phyloP scores from a whole-genome alignment of 2,113 vertebrate genomes.

The Spea bombifrons region DNA sequence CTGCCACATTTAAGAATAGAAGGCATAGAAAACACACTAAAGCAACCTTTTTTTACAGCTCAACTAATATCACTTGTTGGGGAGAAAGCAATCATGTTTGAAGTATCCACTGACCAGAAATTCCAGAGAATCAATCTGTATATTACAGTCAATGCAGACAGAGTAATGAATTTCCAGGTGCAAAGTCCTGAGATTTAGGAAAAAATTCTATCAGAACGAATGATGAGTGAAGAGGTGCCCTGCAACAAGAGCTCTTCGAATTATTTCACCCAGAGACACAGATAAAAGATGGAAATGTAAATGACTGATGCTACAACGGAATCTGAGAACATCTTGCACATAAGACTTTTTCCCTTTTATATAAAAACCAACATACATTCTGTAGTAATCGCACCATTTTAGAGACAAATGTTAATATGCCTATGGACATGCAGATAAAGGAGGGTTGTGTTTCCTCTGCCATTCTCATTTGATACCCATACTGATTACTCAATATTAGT shows the following conservation, averaged over 20 bases:
- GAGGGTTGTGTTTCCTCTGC: too few species aligned
- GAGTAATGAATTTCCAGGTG: conserved; percentile 25
- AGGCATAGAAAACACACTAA: too few species aligned
- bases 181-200: conserved; percentile 20
- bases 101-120: conserved; percentile 28
- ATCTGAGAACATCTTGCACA: too few species aligned
- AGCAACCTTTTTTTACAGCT: not conserved
- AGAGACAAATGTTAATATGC: too few species aligned
- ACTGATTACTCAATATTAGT: too few species aligned
- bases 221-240: not conserved
- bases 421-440: too few species aligned
- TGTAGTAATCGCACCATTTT: too few species aligned
- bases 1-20: too few species aligned
- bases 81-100: conserved; percentile 1
- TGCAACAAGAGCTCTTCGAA: conserved; percentile 28
- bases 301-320: not conserved
- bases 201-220: conserved; percentile 17
- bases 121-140: conserved; percentile 30
- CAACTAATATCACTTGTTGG: not conserved
- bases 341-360: too few species aligned
- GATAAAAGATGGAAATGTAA: not conserved
- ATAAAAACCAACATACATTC: too few species aligned
- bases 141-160: conserved; percentile 22
- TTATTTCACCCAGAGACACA: conserved; percentile 8
- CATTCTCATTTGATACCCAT: too few species aligned